A percentile compares a stretch with the other conserved stretches of the same genome.
Evolutionary conservation across 2,888 invertebrate species (phyloP).

Genomic region (Glaucopsyche alexis): DNA sequence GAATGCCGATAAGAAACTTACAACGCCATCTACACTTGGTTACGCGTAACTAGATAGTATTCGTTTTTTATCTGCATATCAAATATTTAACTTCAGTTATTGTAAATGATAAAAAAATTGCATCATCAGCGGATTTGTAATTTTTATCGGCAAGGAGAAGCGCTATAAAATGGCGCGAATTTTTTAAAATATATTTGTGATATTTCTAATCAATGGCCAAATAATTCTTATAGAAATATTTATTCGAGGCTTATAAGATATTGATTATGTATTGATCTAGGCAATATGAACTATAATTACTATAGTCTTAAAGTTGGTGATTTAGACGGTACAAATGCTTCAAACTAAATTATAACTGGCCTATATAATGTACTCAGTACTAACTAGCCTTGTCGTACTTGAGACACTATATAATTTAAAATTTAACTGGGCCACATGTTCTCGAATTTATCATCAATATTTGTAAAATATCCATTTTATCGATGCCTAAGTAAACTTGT

Average conservation of each 20-base stretch:
- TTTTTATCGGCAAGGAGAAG: not conserved
- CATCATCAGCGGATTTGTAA: not conserved
- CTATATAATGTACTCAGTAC: conserved; percentile 45
- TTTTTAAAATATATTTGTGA: not conserved
- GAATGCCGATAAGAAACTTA: not conserved
- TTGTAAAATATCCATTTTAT: not conserved
- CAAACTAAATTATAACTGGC: conserved; percentile 48
- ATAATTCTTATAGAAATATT: not conserved
- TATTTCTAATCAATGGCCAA: too few species aligned
- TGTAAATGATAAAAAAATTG: not conserved
- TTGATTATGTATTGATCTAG: not conserved
- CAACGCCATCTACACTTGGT: not conserved
- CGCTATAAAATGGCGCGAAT: not conserved
- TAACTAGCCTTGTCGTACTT: conserved; percentile 38
- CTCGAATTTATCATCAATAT: not conserved
- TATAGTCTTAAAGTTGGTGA: conserved; percentile 31
- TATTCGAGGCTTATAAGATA: not conserved
- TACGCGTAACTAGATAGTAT: not conserved
- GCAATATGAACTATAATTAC: not conserved
- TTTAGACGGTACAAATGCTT: conserved; percentile 30
- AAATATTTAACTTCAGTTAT: not conserved
- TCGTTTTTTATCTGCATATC: not conserved
- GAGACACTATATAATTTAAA: conserved; percentile 26
- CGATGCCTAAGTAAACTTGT: not conserved
- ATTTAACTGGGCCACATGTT: conserved; percentile 35